A percentile compares a stretch with the other conserved stretches of the same genome.
Evolutionary conservation across 2,888 invertebrate species (phyloP).

Genomic region (Pseudanteris insignis): DNA sequence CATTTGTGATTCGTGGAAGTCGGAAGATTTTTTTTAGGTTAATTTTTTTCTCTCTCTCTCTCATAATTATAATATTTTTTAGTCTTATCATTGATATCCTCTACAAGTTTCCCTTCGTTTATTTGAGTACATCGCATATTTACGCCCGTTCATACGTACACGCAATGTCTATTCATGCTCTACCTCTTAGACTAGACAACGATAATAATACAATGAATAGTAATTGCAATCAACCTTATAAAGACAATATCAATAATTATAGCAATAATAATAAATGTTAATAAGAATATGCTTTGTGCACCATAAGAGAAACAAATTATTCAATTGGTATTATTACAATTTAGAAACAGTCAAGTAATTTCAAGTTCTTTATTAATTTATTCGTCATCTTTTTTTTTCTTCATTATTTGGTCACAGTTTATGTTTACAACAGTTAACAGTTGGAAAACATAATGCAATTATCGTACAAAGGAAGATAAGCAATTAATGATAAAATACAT

Average conservation of each 20-base stretch:
- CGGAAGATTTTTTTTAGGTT: constrained; percentile 31
- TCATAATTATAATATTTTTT: constrained; percentile 1
- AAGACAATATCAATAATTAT: constrained; percentile 45
- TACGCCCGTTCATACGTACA: constrained; percentile 41
- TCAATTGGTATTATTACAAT: too few species aligned
- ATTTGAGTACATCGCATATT: constrained; percentile 19
- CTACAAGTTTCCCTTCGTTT: constrained; percentile 1
- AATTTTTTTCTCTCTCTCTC: constrained; percentile 9
- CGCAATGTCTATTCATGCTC: constrained; percentile 39
- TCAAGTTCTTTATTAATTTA: too few species aligned
- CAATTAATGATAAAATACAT: too few species aligned
- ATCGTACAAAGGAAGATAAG: too few species aligned
- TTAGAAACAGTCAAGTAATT: too few species aligned
- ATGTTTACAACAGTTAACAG: too few species aligned
- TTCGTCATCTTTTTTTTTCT: too few species aligned
- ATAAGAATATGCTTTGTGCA: constrained; percentile 40
- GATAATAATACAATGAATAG: constrained; percentile 45
- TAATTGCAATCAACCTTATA: constrained; percentile 42
- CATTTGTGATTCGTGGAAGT: constrained; percentile 9
- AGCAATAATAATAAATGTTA: constrained; percentile 43
- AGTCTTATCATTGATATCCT: neutral
- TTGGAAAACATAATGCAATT: too few species aligned
- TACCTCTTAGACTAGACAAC: constrained; percentile 45
- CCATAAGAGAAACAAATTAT: constrained; percentile 41
- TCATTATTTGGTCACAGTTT: too few species aligned